Base-by-base conservation (phyloP, 2,113 vertebrate genomes). In the Anarhynchus alexandrinus region DNA sequence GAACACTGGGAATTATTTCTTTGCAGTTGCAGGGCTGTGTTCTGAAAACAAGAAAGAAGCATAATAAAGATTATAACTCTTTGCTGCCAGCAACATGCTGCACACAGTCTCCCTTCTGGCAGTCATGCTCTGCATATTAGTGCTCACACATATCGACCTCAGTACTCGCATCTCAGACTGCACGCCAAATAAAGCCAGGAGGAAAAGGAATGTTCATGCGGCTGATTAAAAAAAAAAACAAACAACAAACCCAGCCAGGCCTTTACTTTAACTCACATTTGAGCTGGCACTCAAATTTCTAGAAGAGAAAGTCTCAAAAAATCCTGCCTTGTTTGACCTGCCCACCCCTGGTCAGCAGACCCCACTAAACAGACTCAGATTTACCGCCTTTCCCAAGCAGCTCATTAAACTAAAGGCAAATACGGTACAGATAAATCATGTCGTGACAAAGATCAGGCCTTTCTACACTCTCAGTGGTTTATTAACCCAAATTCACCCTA, bases 401-500 rank as follows among this genome's bases (percentile, higher is more conserved):
- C 54, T 73, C 66, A 25, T 52, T 65, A 61, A 78, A 66, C n/a
- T 4, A 7, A 9, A 49, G 16, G 13, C 40, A 58, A 65, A 54
- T 0, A 47, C 3, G 2, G 5, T 1, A 13, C 4, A 32, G 14
- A 9, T 16, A 55, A 79, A 72, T 34, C 74, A 47, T 0, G 1
- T 1, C 3, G 6, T 1, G n/a, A 66, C n/a, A 69, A 73, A 52
- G 38, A 77, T 15, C 36, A 27, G 62, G 18, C 57, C 27, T 8
- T 67, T 32, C 49, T 10, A 11, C 3, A 10, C 76, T 32, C 40
- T 34, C 30, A 34, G 38, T 22, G 16, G n/a, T 27, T 64, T 30
- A 52, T 65, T 54, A 82, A 92, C 49, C n/a, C 43, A 22, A 76
- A 77, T n/a, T 73, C 58, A 30, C 54, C 58, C 74, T 15, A 4